Conservation (phyloP, 2,888 invertebrate genomes). For the Meiosimyza decipiens region DNA sequence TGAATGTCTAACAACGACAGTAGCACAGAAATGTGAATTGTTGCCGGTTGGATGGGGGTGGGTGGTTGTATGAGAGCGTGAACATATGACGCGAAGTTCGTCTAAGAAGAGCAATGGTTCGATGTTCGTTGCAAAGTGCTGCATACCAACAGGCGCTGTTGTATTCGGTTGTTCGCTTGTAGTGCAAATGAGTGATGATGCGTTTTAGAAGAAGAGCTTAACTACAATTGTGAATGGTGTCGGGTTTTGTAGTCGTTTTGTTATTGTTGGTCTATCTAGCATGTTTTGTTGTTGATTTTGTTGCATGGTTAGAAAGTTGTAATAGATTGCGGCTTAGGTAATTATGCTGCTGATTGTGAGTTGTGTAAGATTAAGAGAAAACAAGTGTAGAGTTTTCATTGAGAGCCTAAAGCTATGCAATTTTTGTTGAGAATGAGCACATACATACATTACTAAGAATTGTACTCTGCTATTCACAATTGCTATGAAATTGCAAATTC, state of each 20-base stretch:
- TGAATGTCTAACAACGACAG: conserved; percentile 19
- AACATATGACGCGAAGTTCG: background rate
- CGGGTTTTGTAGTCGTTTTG: background rate
- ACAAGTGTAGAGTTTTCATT: conserved; percentile 30
- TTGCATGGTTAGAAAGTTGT: conserved; percentile 12
- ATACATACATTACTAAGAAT: background rate
- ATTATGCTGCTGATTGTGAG: background rate
- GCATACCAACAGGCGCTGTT: conserved; percentile 20
- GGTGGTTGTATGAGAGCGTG: background rate
- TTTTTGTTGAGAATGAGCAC: background rate
- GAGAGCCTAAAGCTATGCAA: conserved; percentile 28
- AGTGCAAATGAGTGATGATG: background rate
- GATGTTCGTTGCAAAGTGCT: conserved; percentile 16
- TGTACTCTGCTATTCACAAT: conserved; percentile 9
- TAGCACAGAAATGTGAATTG: background rate
- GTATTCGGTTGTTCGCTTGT: background rate
- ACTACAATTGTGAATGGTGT: background rate
- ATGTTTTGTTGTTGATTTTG: background rate
- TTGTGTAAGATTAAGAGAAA: background rate
- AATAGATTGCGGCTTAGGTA: background rate
- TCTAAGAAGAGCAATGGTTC: conserved; percentile 16
- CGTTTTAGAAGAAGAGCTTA: background rate
- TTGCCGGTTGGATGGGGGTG: conserved; percentile 1
- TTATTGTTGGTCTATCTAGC: background rate
- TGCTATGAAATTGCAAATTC: too few relatives aligned